A percentile compares a stretch with the other conserved stretches of the same genome.
These are phyloP conservation scores for Halichoeres trimaculatus DNA, from an alignment of 2,113 vertebrate species.

Conservation along the genomic window DNA sequence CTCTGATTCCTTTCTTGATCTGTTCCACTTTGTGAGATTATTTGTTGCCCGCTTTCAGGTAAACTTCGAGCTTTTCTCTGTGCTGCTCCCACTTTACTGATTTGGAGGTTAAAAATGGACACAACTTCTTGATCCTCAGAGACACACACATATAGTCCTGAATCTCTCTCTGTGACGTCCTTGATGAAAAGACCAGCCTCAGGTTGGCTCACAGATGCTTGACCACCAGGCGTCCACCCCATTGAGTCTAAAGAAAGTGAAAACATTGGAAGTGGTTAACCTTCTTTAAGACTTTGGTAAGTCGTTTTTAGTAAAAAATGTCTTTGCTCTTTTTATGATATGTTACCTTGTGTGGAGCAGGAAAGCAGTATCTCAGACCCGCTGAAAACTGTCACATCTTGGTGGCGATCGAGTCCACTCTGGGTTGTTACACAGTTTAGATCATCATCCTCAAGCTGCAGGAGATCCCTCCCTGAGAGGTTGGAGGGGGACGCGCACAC, in stretches of 20 bases:
- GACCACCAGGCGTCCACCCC: slow-evolving; percentile 83
- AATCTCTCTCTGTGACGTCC: slow-evolving; percentile 57
- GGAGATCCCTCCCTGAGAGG: slow-evolving; percentile 70
- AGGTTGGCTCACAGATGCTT: slow-evolving; percentile 41
- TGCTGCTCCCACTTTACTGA: slow-evolving; percentile 55
- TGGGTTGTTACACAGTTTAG: slow-evolving; percentile 68
- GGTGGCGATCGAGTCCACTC: slow-evolving; percentile 49
- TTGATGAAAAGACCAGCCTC: slow-evolving; percentile 69
- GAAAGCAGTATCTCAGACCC: slow-evolving; percentile 75
- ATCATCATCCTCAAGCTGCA: slow-evolving; percentile 75
- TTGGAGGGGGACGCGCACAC: slow-evolving; percentile 74
- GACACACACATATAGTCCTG: slow-evolving; percentile 76
- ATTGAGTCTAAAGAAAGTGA: slow-evolving; percentile 60
- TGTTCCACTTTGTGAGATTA: slow-evolving; percentile 11
- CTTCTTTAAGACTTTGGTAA: slow-evolving; percentile 1
- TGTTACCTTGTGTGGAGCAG: slow-evolving; percentile 78
- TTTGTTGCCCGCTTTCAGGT: slow-evolving; percentile 13
- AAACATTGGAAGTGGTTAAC: background rate
- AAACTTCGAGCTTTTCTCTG: slow-evolving; percentile 65
- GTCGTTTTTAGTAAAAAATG: background rate
- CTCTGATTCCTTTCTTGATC: background rate
- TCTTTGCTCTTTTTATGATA: background rate
- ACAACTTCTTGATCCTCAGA: slow-evolving; percentile 65
- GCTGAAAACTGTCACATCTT: slow-evolving; percentile 65
- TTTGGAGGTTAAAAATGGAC: slow-evolving; percentile 72